Conservation (phyloP, 2,113 vertebrate species). For the Drymodes brunneopygia region DNA sequence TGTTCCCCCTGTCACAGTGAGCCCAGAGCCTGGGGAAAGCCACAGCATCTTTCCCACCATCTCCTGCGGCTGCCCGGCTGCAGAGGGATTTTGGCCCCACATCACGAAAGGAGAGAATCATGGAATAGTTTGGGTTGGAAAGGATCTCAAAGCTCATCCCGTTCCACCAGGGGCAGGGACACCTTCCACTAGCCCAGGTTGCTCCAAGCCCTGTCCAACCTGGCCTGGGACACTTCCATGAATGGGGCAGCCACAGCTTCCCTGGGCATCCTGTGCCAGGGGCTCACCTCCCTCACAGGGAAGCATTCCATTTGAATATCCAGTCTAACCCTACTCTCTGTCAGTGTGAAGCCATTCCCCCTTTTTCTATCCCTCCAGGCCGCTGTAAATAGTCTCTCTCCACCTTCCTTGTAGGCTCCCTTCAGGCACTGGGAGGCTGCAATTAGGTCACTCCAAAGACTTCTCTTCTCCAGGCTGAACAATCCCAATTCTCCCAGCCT, state of each 20-base stretch:
- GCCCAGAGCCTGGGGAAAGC: not conserved
- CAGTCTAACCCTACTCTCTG: not conserved
- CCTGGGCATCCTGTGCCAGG: not conserved
- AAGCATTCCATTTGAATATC: not conserved
- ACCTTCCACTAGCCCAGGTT: rapidly evolving
- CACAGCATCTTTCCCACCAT: not conserved
- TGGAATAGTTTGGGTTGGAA: not conserved
- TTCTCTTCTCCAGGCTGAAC: not conserved
- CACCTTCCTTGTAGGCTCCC: not conserved
- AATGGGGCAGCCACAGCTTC: not conserved
- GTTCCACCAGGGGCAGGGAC: not conserved
- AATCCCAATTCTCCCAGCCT: not conserved
- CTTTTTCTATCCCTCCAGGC: not conserved
- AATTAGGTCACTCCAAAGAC: not conserved
- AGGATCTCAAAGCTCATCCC: not conserved
- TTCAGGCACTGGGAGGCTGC: not conserved
- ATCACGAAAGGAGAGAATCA: rapidly evolving
- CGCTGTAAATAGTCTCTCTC: not conserved
- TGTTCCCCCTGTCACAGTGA: not conserved
- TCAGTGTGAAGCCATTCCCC: not conserved
- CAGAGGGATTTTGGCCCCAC: not conserved
- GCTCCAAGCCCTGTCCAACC: rapidly evolving
- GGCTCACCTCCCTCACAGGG: not conserved
- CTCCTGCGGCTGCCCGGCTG: not conserved
- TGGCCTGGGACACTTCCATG: not conserved